Evolutionary conservation across 2,888 invertebrate species (phyloP), one percentile per base, ranked within the genome.

Genomic region (Machimus rusticus): DNA sequence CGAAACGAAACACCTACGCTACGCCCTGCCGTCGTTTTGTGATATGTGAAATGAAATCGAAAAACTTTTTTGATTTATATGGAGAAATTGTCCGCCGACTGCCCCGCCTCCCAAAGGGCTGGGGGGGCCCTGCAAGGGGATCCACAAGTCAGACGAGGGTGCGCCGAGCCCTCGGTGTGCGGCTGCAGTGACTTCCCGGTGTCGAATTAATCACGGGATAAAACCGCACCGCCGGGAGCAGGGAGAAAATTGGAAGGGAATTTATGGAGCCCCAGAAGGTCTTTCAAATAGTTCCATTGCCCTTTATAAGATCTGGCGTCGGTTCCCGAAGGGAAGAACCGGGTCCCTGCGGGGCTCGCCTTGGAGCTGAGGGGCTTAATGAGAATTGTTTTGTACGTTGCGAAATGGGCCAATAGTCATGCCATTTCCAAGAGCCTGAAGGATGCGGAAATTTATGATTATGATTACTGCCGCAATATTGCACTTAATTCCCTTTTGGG

Each of bases 1-100:
- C 81, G 46, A 81, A 81, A 81, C 81, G n/a, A n/a, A n/a, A 81
- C 55, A n/a, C n/a, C n/a, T n/a, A n/a, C n/a, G n/a, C 81, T 51
- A 55, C 81, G 46, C 39, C 37, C n/a, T n/a, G n/a, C 66, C 28
- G 37, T 34, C 76, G 37, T 37, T 76, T 76, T 76, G 39, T 76
- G 46, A 78, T 43, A 43, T 76, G 43, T 81, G 51, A 55, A 81
- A 81, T 31, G 51, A 31, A 81, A 81, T 81, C 81, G 55, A 81
- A 81, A 81, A 81, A 81, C 51, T 81, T 81, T 81, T 81, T 55
- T 81, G 81, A 81, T 81, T 81, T 81, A 81, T 81, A 81, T 81
- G 28, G 51, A 51, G 51, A 66, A 66, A 66, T 23, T 28, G 66
- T 23, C 55, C n/a, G 14, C n/a, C 39, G 28, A 28, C 46, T 19